Evolutionary conservation across 2,113 vertebrate species (phyloP), one percentile per base, ranked within the genome.

Genomic region (Podarcis cretensis): DNA sequence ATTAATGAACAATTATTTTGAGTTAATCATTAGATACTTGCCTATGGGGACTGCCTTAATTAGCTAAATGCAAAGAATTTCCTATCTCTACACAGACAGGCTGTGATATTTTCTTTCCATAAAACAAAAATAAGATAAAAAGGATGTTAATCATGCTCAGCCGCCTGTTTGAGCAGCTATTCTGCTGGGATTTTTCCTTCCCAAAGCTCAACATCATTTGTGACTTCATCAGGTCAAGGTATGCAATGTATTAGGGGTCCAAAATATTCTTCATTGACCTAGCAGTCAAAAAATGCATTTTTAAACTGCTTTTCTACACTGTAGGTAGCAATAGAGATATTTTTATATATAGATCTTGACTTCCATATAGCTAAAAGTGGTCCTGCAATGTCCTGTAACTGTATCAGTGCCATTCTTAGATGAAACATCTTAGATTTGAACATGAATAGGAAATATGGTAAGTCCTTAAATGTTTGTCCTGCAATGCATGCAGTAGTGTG

Each of bases 1-100:
- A 94, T 94, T 93, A 95, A 91, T 92, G 87, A 95, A 90, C 63
- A 86, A 57, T 81, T 93, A 84, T 86, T 89, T 89, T 59, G 37
- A 92, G 85, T 85, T 76, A 74, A n/a, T 91, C 81, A 79, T 90
- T 94, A 94, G 66, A 89, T 66, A 90, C 9, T 79, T 86, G 87
- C 92, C 73, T 90, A 81, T 69, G 89, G 92, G 87, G 90, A 83
- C 13, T 73, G 18, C 83, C 71, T 92, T 95, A 95, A 96, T 95
- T 92, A 95, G 75, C 71, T 89, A 91, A 93, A 81, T 93, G 87
- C 69, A 90, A 91, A 93, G 48, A 14, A 7, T 83, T 14, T 92
- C n/a, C 65, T 93, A 21, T 88, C 81, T 81, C 54, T 87, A 89
- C 57, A 54, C 30, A 83, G 83, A n/a, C 80, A 91, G 82, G 88